Conservation (phyloP, 2,797 vertebrate species). For the Platyrinchus mystaceus region DNA sequence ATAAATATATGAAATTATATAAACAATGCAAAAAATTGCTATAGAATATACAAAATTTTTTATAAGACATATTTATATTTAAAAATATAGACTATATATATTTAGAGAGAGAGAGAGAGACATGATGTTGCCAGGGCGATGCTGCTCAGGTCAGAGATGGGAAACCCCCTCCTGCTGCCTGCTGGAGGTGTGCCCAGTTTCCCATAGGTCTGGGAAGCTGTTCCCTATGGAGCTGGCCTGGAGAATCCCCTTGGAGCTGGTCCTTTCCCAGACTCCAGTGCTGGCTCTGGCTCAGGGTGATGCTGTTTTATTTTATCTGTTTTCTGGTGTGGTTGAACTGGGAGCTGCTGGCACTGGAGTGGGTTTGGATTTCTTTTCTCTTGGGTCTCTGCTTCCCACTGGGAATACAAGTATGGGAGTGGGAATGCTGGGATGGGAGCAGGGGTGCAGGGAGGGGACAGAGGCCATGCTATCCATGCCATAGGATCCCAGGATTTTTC, state of each 20-base stretch:
- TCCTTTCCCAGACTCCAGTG: not conserved
- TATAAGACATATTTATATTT: not conserved
- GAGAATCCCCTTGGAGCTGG: not conserved
- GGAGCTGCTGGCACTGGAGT: not conserved
- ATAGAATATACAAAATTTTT: not conserved
- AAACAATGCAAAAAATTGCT: not conserved
- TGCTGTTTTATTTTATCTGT: fast-evolving
- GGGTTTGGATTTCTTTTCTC: not conserved
- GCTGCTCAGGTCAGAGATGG: not conserved
- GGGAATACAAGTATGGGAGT: not conserved
- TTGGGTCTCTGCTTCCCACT: not conserved
- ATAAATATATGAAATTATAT: not conserved
- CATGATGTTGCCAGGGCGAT: not conserved
- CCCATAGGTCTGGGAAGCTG: not conserved
- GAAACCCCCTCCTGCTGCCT: not conserved
- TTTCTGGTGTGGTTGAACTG: not conserved
- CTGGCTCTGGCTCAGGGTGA: not conserved
- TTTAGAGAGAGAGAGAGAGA: too few species aligned
- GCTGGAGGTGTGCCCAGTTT: not conserved
- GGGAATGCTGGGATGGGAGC: not conserved
- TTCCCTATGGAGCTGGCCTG: not conserved
- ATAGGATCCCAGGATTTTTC: not conserved
- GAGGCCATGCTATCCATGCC: not conserved
- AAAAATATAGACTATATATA: not conserved
- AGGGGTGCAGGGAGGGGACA: too few species aligned